Base-by-base conservation (phyloP, 2,888 invertebrate genomes). In the Perithous albicinctus region DNA sequence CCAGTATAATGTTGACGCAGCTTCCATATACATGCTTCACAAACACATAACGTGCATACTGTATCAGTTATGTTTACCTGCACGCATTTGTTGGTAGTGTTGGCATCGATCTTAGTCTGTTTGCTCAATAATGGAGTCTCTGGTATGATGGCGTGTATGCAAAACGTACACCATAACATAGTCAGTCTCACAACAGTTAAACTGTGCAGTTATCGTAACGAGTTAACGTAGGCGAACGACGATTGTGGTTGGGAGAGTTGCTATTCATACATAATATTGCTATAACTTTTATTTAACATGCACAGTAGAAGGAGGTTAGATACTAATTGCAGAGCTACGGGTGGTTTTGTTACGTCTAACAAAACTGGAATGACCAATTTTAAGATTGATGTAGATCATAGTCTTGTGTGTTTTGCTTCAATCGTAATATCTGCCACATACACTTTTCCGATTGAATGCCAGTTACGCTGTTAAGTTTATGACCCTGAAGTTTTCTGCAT, bases 121-220 rank as follows among this genome's bases (percentile, higher is more conserved):
- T 56, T 38, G 41, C 29, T 18, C 56, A 18, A 54, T 56, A 38
- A 54, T 70, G 56, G 35, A 32, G 66, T 12, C 26, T 26, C 29
- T 15, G 18, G 7, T 18, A 54, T 41, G 29, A 54, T 38, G 10
- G 35, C 15, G 18, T 10, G 26, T 41, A 26, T 23, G 54, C 26
- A 41, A 6, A 26, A 59, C 59, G 32, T 29, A 29, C 15, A 10
- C 3, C 2, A 8, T 3, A 59, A 7, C 6, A 7, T n/a, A 4
- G n/a, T 29, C 29, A 56, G 29, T n/a, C 15, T 6, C 15, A 56
- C 15, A 32, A 59, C 8, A n/a, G 29, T 18, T 6, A 5, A 35
- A 15, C 35, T 26, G 7, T 10, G 23, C 15, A 23, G n/a, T 32
- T 35, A 69, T 51, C 48, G 12, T 18, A 38, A 41, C 41, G 23